phyloP scores from a whole-genome alignment of 2,888 invertebrate genomes.

The Ochropacha duplaris region DNA sequence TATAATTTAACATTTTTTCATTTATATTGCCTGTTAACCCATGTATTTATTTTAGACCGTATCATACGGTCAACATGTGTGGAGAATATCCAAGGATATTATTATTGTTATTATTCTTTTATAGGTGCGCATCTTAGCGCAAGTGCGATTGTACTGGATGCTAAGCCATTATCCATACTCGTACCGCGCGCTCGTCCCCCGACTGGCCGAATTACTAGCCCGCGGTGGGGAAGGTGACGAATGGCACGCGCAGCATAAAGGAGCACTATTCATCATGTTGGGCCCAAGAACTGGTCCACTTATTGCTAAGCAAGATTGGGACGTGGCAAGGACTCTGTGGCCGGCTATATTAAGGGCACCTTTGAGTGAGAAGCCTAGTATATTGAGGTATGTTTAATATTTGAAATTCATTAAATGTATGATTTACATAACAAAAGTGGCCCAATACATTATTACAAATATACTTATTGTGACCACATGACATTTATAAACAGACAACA shows the following conservation, averaged over 20 bases:
- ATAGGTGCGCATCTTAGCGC: conserved; percentile 85
- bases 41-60: too few relatives aligned
- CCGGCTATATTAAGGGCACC: conserved; percentile 89
- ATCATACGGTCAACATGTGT: too few relatives aligned
- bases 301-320: conserved; percentile 90
- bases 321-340: conserved; percentile 87
- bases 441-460: too few relatives aligned
- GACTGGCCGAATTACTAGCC: conserved; percentile 83
- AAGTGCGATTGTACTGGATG: conserved; percentile 84
- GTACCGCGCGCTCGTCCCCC: conserved; percentile 85
- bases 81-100: too few relatives aligned
- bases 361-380: conserved; percentile 93
- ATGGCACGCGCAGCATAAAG: conserved; percentile 79
- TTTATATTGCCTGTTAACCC: too few relatives aligned
- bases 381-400: conserved; percentile 81
- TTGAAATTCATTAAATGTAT: neutral
- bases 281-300: conserved; percentile 86
- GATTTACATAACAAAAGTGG: too few relatives aligned
- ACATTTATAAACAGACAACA: too few relatives aligned
- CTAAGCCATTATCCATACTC: conserved; percentile 87
- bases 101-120: too few relatives aligned
- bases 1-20: too few relatives aligned
- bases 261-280: conserved; percentile 89
- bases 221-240: conserved; percentile 75
- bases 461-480: too few relatives aligned